Conservation (phyloP, 2,797 vertebrate genomes). For the Phoxinus dragarum region DNA sequence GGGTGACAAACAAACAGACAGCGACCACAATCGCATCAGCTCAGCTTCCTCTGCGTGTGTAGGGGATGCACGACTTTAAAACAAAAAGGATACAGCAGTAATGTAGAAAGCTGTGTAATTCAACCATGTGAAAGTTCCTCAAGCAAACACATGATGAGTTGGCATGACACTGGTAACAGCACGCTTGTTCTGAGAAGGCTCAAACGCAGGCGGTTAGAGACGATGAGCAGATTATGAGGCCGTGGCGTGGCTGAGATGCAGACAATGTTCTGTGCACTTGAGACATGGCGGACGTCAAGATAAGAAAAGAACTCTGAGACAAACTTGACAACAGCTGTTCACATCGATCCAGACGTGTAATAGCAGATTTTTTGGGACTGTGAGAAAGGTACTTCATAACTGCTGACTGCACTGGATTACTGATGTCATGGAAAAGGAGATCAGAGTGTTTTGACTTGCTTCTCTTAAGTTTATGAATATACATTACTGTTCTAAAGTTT, state of each 20-base stretch:
- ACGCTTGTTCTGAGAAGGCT: background rate
- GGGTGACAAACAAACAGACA: constrained; percentile 14
- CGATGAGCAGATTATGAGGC: constrained; percentile 1
- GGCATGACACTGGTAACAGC: background rate
- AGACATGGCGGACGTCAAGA: background rate
- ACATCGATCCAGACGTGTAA: background rate
- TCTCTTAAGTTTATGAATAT: background rate
- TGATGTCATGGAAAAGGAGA: background rate
- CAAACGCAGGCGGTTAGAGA: background rate
- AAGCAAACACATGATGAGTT: background rate
- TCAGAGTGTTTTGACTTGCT: constrained; percentile 9
- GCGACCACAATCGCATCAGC: constrained; percentile 13
- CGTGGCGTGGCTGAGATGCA: background rate
- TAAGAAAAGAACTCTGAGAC: constrained; percentile 1
- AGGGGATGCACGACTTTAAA: background rate
- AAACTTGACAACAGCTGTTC: constrained; percentile 2
- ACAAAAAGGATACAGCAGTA: background rate
- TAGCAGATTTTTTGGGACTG: background rate
- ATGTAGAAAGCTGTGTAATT: background rate
- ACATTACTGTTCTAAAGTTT: background rate
- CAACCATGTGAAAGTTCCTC: background rate
- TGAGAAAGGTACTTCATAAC: background rate
- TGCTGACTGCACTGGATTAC: constrained; percentile 8
- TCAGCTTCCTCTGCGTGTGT: background rate
- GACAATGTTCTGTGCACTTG: background rate